A percentile compares a stretch with the other conserved stretches of the same genome.
phyloP scores from a whole-genome alignment of 2,797 vertebrate genomes.

The Crax fasciolata region DNA sequence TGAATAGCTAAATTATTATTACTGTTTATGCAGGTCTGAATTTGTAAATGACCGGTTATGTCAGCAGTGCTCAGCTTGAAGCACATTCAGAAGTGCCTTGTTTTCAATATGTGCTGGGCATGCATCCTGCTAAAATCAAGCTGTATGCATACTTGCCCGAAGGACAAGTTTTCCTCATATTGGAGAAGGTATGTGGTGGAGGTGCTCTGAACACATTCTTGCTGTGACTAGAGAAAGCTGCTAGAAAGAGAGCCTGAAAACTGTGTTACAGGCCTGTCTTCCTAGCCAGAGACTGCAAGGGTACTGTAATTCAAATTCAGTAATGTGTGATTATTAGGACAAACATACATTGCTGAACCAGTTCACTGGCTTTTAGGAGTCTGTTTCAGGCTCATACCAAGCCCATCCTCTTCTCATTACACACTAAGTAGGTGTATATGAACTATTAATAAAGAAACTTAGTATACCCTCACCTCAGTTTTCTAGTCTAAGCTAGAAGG shows the following conservation, averaged over 20 bases:
- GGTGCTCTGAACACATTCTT: not conserved
- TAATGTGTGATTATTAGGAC: not conserved
- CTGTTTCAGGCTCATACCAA: not conserved
- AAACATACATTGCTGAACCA: not conserved
- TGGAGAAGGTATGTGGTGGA: not conserved
- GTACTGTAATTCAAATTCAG: not conserved
- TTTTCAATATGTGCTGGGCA: constrained; percentile 50
- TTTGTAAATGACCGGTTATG: constrained; percentile 29
- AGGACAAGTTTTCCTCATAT: constrained; percentile 4
- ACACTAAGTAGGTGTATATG: not conserved
- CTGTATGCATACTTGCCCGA: not conserved
- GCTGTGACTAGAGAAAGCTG: accelerated
- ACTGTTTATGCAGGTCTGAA: not conserved
- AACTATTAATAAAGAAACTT: not conserved
- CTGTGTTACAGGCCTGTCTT: not conserved
- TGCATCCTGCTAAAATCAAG: constrained; percentile 24
- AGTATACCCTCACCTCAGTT: not conserved
- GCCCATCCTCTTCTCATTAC: not conserved
- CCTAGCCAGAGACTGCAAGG: not conserved
- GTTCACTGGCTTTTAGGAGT: not conserved
- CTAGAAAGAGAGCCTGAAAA: not conserved
- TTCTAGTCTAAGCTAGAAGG: not conserved
- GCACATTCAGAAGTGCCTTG: constrained; percentile 46
- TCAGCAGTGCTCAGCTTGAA: constrained; percentile 57
- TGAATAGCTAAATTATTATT: not conserved